phyloP scores from a whole-genome alignment of 2,797 vertebrate species.

The Phataginus tricuspis region DNA sequence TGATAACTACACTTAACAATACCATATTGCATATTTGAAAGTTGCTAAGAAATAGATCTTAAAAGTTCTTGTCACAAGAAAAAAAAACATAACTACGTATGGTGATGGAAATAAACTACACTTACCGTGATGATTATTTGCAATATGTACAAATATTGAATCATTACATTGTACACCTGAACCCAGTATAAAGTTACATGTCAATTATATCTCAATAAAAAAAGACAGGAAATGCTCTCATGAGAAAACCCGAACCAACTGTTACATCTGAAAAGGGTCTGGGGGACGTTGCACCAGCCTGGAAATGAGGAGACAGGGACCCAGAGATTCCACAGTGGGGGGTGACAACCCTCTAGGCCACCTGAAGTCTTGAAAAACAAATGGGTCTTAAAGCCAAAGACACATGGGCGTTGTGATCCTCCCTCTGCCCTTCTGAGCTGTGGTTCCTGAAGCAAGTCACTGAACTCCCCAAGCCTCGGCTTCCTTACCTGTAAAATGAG shows the following conservation, averaged over 20 bases:
- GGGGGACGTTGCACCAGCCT: background rate
- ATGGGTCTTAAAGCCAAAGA: background rate
- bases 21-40: background rate
- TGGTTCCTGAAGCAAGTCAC: background rate
- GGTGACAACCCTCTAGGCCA: background rate
- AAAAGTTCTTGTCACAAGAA: background rate
- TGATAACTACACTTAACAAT: background rate
- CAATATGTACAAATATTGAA: background rate
- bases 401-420: background rate
- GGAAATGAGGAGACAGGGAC: background rate
- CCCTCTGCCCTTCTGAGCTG: background rate
- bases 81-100: background rate
- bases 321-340: rapidly evolving
- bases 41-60: background rate
- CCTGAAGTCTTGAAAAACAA: background rate
- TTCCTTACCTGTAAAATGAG: background rate
- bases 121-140: background rate
- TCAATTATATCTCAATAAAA: background rate
- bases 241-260: background rate
- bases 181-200: background rate
- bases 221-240: background rate
- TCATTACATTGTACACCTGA: background rate
- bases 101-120: background rate
- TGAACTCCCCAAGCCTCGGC: background rate
- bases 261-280: background rate